Evolutionary conservation across 1,140 invertebrate species (phyloP).

Genomic region (Drosophila parvula): DNA sequence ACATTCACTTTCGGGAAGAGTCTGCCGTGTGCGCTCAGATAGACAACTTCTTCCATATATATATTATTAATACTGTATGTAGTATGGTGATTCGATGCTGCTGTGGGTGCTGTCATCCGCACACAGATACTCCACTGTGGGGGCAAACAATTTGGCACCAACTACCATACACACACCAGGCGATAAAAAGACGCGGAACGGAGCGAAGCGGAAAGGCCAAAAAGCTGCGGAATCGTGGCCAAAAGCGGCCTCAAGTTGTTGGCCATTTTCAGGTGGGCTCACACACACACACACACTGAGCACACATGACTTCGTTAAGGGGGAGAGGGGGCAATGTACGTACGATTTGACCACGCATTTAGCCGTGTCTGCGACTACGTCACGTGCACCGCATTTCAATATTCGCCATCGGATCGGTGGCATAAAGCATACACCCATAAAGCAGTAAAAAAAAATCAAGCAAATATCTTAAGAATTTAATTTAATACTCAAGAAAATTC

Average conservation of each 20-base stretch:
- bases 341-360: slow-evolving; percentile 42
- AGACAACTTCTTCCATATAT: not conserved
- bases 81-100: not conserved
- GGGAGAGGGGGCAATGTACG: slow-evolving; percentile 53
- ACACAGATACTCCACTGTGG: slow-evolving; percentile 36
- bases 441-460: slow-evolving; percentile 6
- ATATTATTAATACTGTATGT: not conserved
- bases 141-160: slow-evolving; percentile 76
- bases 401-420: slow-evolving; percentile 8
- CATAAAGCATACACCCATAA: slow-evolving; percentile 18
- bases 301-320: no score
- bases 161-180: slow-evolving; percentile 44
- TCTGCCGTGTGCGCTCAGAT: slow-evolving; percentile 13
- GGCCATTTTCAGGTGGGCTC: slow-evolving; percentile 64
- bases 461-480: not conserved
- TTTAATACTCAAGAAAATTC: not conserved
- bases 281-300: slow-evolving; percentile 8
- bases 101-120: slow-evolving; percentile 71
- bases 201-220: slow-evolving; percentile 71
- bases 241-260: slow-evolving; percentile 70
- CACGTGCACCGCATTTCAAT: slow-evolving; percentile 70
- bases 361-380: slow-evolving; percentile 50
- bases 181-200: slow-evolving; percentile 31
- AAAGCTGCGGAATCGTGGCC: slow-evolving; percentile 66
- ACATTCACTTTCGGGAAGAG: slow-evolving; percentile 29